Base-by-base conservation (phyloP, 2,888 invertebrate genomes). In the Tinea semifulvella region DNA sequence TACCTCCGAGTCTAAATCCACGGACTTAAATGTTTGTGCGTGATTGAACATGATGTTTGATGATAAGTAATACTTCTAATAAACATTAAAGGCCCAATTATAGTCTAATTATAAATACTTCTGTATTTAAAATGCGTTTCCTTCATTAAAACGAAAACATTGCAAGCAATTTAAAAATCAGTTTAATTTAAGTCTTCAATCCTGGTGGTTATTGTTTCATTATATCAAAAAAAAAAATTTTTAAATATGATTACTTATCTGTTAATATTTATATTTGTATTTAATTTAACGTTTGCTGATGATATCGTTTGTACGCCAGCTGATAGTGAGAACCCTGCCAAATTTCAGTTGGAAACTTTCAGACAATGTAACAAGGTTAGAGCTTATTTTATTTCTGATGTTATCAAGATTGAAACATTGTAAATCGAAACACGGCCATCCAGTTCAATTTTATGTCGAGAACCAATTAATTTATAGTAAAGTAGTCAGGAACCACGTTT, bases 251-350 rank as follows among this genome's bases (percentile, higher is more conserved):
- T 13, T 11, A 6, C 14, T 4, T 35, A 14, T 5, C 16, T 35
- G 10, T 35, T 14, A 14, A 14, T 35, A 16, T 14, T 35, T 3
- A 14, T 35, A 14, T 35, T 35, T 35, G 11, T 27, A 27, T 35
- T 35, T 16, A 35, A 35, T 3, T 6, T 35, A 35, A 14, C 35
- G 8, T 13, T 14, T 16, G 8, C 35, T 16, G 16, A 14, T 16
- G 35, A 35, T 5, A n/a, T n/a, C n/a, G 35, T 35, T 11, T 35
- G 35, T 35, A 35, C 35, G 3, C 35, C 35, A 13, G 35, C 35
- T 5, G 17, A 16, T 16, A 13, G 5, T 7, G 35, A 14, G 4
- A 35, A 35, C 10, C 35, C 35, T 5, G 35, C 35, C 3, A 35
- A 3, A 14, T 35, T 35, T 14, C 35, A 35, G 13, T 14, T 35